phyloP scores from a whole-genome alignment of 92 coral and sea anemone species.

The Zoanthus solanderi region DNA sequence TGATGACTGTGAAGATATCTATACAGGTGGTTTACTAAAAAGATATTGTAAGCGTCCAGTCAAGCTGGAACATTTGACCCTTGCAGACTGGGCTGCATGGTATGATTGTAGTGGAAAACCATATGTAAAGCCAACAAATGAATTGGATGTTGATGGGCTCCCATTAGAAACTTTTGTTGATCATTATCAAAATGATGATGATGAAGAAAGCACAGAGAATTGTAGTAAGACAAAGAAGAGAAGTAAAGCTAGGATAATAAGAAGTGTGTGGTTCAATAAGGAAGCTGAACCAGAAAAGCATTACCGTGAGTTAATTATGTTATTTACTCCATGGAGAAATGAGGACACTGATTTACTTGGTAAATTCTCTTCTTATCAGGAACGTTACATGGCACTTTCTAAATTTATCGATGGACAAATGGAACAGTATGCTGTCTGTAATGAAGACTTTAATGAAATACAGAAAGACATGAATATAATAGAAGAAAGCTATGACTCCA shows the following conservation, averaged over 20 bases:
- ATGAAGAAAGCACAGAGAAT: not conserved
- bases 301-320: slow-evolving; percentile 28
- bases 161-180: slow-evolving; percentile 48
- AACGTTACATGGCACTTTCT: slow-evolving; percentile 11
- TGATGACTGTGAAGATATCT: slow-evolving; percentile 74
- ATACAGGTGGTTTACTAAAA: slow-evolving; percentile 62
- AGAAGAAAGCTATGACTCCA: slow-evolving; percentile 2
- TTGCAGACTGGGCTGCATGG: slow-evolving; percentile 87
- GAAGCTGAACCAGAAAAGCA: slow-evolving; percentile 44
- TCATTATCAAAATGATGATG: slow-evolving; percentile 27
- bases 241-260: not conserved
- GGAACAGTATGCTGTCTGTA: not conserved
- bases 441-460: slow-evolving; percentile 14
- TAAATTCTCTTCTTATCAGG: slow-evolving; percentile 51
- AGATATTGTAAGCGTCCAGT: slow-evolving; percentile 10
- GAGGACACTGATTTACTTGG: slow-evolving; percentile 58
- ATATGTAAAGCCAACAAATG: slow-evolving; percentile 23
- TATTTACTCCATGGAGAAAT: slow-evolving; percentile 67
- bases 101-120: slow-evolving; percentile 61
- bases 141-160: slow-evolving; percentile 54
- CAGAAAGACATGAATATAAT: not conserved
- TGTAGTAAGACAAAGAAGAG: slow-evolving; percentile 15
- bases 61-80: slow-evolving; percentile 65
- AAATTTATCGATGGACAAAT: not conserved
- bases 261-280: slow-evolving; percentile 3